phyloP scores from a whole-genome alignment of 2,797 vertebrate species.

The Pantherophis vulpinus region DNA sequence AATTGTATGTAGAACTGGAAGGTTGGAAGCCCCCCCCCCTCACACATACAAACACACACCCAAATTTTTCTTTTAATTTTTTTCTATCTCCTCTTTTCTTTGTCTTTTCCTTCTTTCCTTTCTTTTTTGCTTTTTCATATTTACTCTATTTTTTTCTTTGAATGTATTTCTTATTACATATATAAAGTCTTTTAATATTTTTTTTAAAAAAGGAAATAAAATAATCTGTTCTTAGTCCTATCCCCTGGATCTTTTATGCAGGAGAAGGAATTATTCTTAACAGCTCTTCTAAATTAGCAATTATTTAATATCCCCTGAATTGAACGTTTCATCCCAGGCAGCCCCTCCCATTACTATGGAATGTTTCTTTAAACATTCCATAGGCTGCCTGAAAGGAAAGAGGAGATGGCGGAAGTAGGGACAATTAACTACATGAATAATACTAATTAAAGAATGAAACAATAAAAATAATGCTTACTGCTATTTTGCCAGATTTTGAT shows the following conservation, averaged over 20 bases:
- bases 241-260: neutral
- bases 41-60: neutral
- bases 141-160: neutral
- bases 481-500: neutral
- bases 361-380: neutral
- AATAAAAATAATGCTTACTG: neutral
- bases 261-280: neutral
- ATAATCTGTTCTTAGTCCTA: too few relatives aligned
- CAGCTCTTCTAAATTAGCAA: neutral
- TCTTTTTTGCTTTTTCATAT: neutral
- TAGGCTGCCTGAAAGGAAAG: neutral
- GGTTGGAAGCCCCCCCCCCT: rapidly evolving
- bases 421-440: neutral
- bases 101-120: neutral
- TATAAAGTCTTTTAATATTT: too few relatives aligned
- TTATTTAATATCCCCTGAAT: neutral
- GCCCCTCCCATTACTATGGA: neutral
- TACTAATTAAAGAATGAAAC: neutral
- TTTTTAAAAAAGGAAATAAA: too few relatives aligned
- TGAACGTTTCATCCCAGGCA: neutral
- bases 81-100: neutral
- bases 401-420: neutral
- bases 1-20: neutral
- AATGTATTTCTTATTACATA: neutral
- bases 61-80: neutral